These are phyloP conservation scores for Crotalus viridis DNA, from an alignment of 2,113 vertebrate species.

Conservation along the genomic window DNA sequence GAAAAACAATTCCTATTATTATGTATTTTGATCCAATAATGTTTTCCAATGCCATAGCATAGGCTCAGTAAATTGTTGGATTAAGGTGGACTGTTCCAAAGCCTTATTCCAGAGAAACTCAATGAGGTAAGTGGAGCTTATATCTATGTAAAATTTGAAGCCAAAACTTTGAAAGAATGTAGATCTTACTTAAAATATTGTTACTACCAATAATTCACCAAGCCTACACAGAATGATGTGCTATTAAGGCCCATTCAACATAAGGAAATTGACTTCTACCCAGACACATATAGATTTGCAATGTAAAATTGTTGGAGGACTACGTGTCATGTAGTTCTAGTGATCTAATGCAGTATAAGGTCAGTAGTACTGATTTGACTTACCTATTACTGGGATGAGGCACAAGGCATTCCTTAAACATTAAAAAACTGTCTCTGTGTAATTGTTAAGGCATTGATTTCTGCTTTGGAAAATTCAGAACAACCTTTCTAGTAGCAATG, in stretches of 20 bases:
- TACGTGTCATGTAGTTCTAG: not conserved
- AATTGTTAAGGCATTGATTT: not conserved
- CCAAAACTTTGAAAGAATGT: not conserved
- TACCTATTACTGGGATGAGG: not conserved
- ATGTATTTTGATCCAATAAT: slow-evolving; percentile 8
- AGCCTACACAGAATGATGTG: not conserved
- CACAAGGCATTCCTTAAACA: not conserved
- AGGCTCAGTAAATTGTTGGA: not conserved
- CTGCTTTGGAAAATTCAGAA: not conserved
- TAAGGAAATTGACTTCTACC: not conserved
- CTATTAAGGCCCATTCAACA: not conserved
- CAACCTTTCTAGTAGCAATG: not conserved
- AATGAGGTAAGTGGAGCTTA: not conserved
- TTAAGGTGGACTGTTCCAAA: not conserved
- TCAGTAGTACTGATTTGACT: not conserved
- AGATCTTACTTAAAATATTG: not conserved
- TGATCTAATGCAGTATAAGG: not conserved
- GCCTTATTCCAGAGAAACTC: not conserved
- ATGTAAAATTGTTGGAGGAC: not conserved
- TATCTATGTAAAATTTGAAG: not conserved
- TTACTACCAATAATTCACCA: not conserved
- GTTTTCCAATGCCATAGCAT: slow-evolving; percentile 19
- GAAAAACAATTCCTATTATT: slow-evolving; percentile 2
- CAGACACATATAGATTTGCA: not conserved
- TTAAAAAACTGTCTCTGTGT: not conserved